phyloP scores from a whole-genome alignment of 2,113 vertebrate species.

The Dipodomys stephensi region DNA sequence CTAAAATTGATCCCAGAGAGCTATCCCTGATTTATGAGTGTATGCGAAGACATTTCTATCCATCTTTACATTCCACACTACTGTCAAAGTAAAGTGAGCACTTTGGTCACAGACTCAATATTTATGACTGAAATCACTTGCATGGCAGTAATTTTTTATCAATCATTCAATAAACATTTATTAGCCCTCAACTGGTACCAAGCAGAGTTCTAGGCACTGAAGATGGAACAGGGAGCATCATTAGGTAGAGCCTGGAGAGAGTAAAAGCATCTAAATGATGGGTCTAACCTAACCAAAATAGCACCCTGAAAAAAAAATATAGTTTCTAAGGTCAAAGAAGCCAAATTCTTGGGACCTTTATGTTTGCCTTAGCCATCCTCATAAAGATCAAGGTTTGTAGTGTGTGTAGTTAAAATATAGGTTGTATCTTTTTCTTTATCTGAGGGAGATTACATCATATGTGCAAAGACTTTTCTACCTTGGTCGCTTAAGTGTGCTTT shows the following conservation, averaged over 20 bases:
- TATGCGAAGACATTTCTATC: neutral
- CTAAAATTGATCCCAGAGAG: neutral
- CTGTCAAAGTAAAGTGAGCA: neutral
- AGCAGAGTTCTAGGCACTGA: neutral
- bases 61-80: neutral
- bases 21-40: neutral
- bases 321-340: neutral
- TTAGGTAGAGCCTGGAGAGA: neutral
- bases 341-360: neutral
- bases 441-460: conserved; percentile 19
- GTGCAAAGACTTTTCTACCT: conserved; percentile 54
- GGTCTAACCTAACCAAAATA: neutral
- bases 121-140: neutral
- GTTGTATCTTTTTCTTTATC: conserved; percentile 2
- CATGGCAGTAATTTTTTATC: neutral
- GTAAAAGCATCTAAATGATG: neutral
- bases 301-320: neutral
- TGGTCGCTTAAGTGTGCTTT: conserved; percentile 28
- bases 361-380: neutral
- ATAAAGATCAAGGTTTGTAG: neutral
- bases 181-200: neutral
- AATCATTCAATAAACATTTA: neutral
- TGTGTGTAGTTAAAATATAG: neutral
- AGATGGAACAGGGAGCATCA: neutral
- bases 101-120: neutral